Evolutionary conservation across 2,888 invertebrate species (phyloP), one percentile per base, ranked within the genome.

Genomic region (Gibbula magus): DNA sequence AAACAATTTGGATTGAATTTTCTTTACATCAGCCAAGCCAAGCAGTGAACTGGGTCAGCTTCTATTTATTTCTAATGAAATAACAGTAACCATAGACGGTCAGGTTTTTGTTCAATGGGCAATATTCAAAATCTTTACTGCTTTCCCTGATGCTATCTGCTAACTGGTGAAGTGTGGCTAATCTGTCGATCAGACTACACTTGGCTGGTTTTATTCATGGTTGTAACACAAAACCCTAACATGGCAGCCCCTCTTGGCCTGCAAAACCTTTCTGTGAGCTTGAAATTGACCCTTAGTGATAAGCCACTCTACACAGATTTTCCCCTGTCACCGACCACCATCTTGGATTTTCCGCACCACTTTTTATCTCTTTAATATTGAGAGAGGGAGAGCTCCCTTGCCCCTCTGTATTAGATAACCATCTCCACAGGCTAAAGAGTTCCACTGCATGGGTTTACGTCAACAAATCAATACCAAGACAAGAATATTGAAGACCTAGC

Each of bases 381-480:
- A 54, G 53, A 32, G 25, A 54, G 75, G 52, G 53, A 52, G 53
- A 75, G 53, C 53, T 75, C 75, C 75, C 29, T 13, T 54, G 54
- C 53, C 75, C 52, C 53, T 75, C 53, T 52, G 53, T 75, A 54
- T 75, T 75, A 75, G 75, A 75, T 75, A 75, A 75, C 75, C 35
- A 54, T 75, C 75, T 75, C 53, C 25, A 75, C 29, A 52, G 53
- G 53, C 75, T 75, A 75, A 75, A 52, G 75, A 75, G 75, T 75
- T 75, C 53, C 53, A 54, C 32, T 35, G 75, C 75, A 32, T 53
- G 79, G 39, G 52, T 76, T 32, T 32, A 79, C 76, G 25, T 70
- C 32, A 79, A 75, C 61, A 29, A 56, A 54, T 78, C 61, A 67
- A 73, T 67, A 56, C 75, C n/a, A 54, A 70, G 81, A 45, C 39